Base-by-base conservation (phyloP, 2,113 vertebrate species). In the Colaptes auratus region DNA sequence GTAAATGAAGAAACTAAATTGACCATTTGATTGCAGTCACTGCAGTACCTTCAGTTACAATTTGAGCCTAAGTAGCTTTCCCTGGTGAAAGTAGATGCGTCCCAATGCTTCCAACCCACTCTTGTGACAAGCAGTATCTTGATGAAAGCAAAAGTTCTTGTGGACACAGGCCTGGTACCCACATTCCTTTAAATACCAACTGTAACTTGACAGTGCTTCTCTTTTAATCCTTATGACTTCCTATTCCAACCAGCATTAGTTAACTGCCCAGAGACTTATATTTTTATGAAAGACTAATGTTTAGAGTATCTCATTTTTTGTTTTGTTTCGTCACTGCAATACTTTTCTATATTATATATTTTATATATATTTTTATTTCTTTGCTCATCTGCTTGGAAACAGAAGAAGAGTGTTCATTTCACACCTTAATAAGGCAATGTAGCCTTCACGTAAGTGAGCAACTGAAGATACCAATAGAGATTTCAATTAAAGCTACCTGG, bases 401-500 rank as follows among this genome's bases (percentile, higher is more conserved):
- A 99, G 99, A 99, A 99, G 99, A 99, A 99, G 99, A 99, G 99
- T 99, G 99, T 99, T 99, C 99, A 99, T 99, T 99, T 99, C 99
- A 99, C 99, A 98, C 99, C 99, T 98, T 99, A 99, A 99, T 98
- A 97, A 98, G 99, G 98, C 99, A 98, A 98, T 98, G 98, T 99
- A 98, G 98, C 98, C 98, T 98, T 98, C 99, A 99, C 99, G 99
- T 99, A 99, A 99, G 99, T 99, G 98, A 99, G 98, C 99, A 99
- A 98, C 99, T 98, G 99, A 98, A 98, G 99, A 99, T 99, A 99
- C 99, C 99, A 97, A 87, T 96, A 97, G 91, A 95, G 92, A 89
- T 93, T 86, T 83, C 97, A 82, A 35, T 96, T 94, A 96, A 96
- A 96, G 95, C 97, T 97, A 97, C 97, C 97, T 97, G 97, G 96